Base-by-base conservation (phyloP, 2,797 vertebrate species). In the Gallirallus australis region DNA sequence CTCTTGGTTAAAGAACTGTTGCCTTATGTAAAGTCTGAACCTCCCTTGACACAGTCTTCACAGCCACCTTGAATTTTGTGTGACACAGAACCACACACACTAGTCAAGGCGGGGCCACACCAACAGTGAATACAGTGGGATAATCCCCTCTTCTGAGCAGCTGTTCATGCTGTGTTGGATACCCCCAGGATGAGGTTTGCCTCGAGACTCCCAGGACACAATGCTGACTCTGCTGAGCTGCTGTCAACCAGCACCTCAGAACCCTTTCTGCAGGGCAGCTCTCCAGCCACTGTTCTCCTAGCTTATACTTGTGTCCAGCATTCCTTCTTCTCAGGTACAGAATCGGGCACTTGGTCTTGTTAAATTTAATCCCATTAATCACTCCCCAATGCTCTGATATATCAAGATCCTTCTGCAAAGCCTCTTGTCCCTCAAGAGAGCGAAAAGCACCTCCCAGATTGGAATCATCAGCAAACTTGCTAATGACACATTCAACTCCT, bases 81-180 rank as follows among this genome's bases (percentile, higher is more conserved):
- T 42, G 59, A 16, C n/a, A 27, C 42, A 48, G 42, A 50, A 61
- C 12, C 2, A 1, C 10, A 25, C 10, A 25, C 23, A 39, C 13
- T 18, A 19, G 8, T 48, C 24, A 28, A 24, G 19, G 28, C 27
- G 33, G 56, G 50, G 17, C 14, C 2, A 1, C 23, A 72, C 7
- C 28, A 39, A 1, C 2, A 1, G 8, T 14, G 12, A 54, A 53
- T 20, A 25, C 7, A 59, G 53, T 0, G 0, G 9, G 11, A 68
- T 24, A 42, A 66, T 14, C 35, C 3, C 35, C 7, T 40, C 35
- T 64, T 42, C 15, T 9, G 15, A 48, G 21, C 47, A 48, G 47
- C 25, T 50, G 25, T 18, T 11, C 35, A 50, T 28, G n/a, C 25
- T 21, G 33, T 47, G 15, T 35, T 45, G 33, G 56, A 37, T 24